These are phyloP conservation scores for Etheostoma cragini DNA, from an alignment of 2,113 vertebrate species.

Conservation along the genomic window DNA sequence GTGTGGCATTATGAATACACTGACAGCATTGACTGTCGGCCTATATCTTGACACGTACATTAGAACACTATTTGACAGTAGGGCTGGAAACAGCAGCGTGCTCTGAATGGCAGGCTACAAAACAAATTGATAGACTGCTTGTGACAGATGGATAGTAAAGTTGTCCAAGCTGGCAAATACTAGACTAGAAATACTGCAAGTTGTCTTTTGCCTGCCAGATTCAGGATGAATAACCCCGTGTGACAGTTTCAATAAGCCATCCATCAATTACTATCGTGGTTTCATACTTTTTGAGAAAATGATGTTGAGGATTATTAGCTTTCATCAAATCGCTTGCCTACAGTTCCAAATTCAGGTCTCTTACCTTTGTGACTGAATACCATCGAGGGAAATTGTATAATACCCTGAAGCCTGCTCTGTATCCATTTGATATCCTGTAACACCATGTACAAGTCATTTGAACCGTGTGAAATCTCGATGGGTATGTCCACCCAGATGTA, in stretches of 20 bases:
- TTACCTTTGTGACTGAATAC: constrained; percentile 33
- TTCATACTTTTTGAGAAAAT: constrained; percentile 24
- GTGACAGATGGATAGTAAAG: constrained; percentile 56
- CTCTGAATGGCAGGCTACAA: constrained; percentile 46
- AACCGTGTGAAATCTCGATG: constrained; percentile 52
- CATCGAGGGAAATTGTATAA: constrained; percentile 19
- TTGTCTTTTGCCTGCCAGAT: constrained; percentile 42
- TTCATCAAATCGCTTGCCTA: constrained; percentile 37
- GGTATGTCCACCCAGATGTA: constrained; percentile 36
- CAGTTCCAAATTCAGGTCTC: constrained; percentile 26
- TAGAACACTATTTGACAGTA: constrained; percentile 31
- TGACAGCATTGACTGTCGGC: constrained; percentile 19
- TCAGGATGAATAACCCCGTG: constrained; percentile 10
- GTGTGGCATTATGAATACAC: constrained; percentile 25
- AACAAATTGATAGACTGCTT: constrained; percentile 55
- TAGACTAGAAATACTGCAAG: constrained; percentile 46
- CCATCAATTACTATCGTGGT: constrained; percentile 41
- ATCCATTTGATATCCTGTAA: constrained; percentile 48
- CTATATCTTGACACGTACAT: constrained; percentile 43
- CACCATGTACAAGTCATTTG: constrained; percentile 55
- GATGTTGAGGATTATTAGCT: constrained; percentile 42
- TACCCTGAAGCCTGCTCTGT: constrained; percentile 21
- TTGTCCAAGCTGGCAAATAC: constrained; percentile 53
- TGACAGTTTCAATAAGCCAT: constrained; percentile 42
- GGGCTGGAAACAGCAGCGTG: background rate